phyloP scores from a whole-genome alignment of 2,797 vertebrate species.

The Mus spretus region DNA sequence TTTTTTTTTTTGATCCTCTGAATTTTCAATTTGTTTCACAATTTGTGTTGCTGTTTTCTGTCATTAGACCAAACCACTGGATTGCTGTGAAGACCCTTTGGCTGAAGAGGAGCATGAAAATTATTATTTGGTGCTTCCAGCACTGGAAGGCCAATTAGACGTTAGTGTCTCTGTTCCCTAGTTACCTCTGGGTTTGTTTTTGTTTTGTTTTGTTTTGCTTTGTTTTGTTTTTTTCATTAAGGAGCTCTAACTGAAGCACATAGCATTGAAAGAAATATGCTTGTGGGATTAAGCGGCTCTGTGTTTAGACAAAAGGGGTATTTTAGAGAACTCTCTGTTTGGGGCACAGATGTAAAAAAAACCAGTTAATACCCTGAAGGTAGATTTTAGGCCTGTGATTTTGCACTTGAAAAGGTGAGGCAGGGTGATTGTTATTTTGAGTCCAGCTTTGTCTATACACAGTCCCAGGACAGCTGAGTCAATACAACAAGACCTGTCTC shows the following conservation, averaged over 20 bases:
- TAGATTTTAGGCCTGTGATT: background rate
- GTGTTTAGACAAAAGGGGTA: background rate
- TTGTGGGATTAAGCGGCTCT: conserved; percentile 29
- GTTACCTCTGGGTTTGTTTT: background rate
- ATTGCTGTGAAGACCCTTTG: conserved; percentile 68
- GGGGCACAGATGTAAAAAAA: background rate
- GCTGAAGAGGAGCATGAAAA: conserved; percentile 88
- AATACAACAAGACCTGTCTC: background rate
- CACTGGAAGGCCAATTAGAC: conserved; percentile 94
- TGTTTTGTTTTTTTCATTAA: background rate
- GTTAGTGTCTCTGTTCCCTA: conserved; percentile 86
- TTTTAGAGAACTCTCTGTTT: conserved; percentile 60
- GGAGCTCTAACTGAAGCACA: conserved; percentile 54
- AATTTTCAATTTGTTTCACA: conserved; percentile 64
- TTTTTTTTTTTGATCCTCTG: conserved; percentile 49
- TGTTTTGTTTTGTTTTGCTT: too few relatives aligned
- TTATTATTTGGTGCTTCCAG: conserved; percentile 90
- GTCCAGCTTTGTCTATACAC: background rate
- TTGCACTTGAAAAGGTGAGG: background rate
- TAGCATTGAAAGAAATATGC: background rate
- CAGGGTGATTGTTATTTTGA: background rate
- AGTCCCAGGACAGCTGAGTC: background rate
- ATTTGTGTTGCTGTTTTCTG: conserved; percentile 67
- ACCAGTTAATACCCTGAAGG: background rate
- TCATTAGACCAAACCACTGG: conserved; percentile 87